Evolutionary conservation across 2,888 invertebrate species (phyloP), one percentile per base, ranked within the genome.

Genomic region (Amiota minor): DNA sequence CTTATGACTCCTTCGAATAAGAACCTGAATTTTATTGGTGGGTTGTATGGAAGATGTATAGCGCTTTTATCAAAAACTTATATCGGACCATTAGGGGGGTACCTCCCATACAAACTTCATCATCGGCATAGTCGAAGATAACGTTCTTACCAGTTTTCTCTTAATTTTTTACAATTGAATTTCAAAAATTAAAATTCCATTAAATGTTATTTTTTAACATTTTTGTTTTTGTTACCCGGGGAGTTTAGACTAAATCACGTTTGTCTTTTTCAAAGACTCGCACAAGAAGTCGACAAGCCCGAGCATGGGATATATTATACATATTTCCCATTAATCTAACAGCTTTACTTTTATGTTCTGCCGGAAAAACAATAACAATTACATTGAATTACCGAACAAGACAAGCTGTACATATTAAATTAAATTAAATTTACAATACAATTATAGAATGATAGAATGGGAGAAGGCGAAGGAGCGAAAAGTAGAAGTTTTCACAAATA

Each of bases 201-300:
- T 35, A 35, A 35, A 35, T n/a, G n/a, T 35, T 35, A 8, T 23
- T 62, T 45, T 61, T 50, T 9, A 12, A 55, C 23, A 9, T 45
- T 55, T 80, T 85, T 78, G 9, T 75, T 79, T 76, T 68, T 83
- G 78, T 83, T 75, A 83, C 86, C 86, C 81, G 70, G 76, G 73
- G 75, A 83, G 83, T 83, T 85, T 80, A 77, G 84, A 84, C 83
- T 74, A 77, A 84, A 61, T 82, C 81, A 80, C 86, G 83, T 82
- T 75, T 71, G 46, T 71, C 49, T 9, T 23, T 18, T 68, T 14
- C 23, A 74, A 85, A 83, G 84, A 78, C 74, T 83, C 86, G 86
- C 80, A 78, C 72, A 82, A 82, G 72, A 79, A 82, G 86, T 86
- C 86, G 83, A 83, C 83, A 83, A 83, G 86, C 75, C 77, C 72